Base-by-base conservation (phyloP, 2,113 vertebrate genomes). In the Coregonus clupeaformis region DNA sequence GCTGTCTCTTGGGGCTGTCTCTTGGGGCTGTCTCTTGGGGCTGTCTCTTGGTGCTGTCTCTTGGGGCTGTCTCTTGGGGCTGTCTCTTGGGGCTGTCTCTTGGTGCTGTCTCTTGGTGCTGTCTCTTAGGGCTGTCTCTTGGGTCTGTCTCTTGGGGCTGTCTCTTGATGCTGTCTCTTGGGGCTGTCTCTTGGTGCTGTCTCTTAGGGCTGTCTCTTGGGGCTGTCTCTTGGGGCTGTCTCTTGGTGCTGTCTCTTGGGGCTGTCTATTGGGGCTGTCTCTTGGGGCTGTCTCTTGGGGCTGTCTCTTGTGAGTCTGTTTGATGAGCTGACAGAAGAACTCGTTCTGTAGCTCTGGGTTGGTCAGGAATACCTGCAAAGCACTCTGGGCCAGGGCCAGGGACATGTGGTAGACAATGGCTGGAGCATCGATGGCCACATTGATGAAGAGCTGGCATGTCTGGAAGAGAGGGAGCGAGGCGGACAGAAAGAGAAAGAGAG, bases 371-470 rank as follows among this genome's bases (percentile, higher is more conserved):
- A 99, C 92, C 86, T 98, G 97, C 79, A 98, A 80, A 66, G 96
- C 98, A 71, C 97, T 99, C 90, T 99, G 97, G 73, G 96, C 97
- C 91, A 99, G 97, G 73, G 96, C 97, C 91, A 99, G 91, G 59
- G 97, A 98, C 24, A 99, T 93, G 13, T 99, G 98, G 89, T 99
- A 99, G 88, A 99, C 98, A 79, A 99, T 98, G 16, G 96, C 98
- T 6, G 98, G 97, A 68, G 96, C 95, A 69, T 98, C 98, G 62
- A 99, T 96, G n/a, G 94, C 95, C 73, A 97, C 97, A 29, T 99
- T 98, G 88, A 99, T 97, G 87, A 99, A 99, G 71, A 99, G 94
- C 91, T 98, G 98, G 90, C 97, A 98, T 5, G 96, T 98, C 98
- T 99, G 91, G 77, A 90, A 68, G 77, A 70, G 59, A 55, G 29